Conservation (phyloP, 2,113 vertebrate species). For the Corythaixoides concolor region DNA sequence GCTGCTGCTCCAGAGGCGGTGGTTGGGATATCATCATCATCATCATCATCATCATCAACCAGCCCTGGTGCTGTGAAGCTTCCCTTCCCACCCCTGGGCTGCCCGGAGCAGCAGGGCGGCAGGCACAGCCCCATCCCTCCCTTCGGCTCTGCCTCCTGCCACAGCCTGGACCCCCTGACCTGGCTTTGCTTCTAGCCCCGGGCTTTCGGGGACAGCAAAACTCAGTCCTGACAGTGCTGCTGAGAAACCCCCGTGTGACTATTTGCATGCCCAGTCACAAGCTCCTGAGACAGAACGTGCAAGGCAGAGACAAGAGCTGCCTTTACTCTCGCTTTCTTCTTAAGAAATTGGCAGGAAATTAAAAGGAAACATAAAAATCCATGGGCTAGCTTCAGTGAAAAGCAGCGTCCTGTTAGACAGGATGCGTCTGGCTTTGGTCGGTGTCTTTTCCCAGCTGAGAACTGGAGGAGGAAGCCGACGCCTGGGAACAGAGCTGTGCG, state of each 20-base stretch:
- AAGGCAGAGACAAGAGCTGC: neutral
- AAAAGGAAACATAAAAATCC: constrained; percentile 34
- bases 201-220: neutral
- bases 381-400: neutral
- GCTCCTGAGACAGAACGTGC: neutral
- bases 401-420: constrained; percentile 28
- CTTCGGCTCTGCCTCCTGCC: neutral
- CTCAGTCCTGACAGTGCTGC: neutral
- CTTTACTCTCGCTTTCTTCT: constrained; percentile 3
- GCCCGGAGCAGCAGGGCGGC: rapidly evolving
- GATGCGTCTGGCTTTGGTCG: neutral
- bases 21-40: neutral
- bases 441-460: constrained; percentile 13
- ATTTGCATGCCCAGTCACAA: neutral
- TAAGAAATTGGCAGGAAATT: constrained; percentile 48
- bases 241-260: neutral
- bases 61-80: neutral
- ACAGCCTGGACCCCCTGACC: rapidly evolving
- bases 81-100: neutral
- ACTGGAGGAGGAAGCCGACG: neutral
- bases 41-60: neutral
- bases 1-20: rapidly evolving
- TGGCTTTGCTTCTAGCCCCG: neutral
- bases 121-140: neutral
- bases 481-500: constrained; percentile 45